These are phyloP conservation scores for Picathartes gymnocephalus DNA, from an alignment of 2,113 vertebrate genomes.

Conservation along the genomic window DNA sequence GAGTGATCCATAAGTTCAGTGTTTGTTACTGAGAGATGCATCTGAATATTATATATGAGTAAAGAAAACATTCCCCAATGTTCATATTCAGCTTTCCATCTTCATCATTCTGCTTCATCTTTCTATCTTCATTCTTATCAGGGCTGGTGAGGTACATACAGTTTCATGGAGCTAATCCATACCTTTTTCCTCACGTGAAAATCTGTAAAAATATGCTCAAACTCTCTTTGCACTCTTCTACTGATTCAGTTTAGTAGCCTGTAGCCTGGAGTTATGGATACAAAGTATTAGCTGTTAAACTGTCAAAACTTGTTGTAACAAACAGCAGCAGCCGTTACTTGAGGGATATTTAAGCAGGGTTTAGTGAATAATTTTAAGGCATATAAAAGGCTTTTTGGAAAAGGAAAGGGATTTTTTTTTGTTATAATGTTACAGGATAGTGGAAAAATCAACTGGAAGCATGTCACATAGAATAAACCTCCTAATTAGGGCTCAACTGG, in stretches of 20 bases:
- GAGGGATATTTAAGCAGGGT: neutral
- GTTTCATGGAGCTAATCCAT: neutral
- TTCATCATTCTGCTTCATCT: neutral
- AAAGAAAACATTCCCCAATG: too few species aligned
- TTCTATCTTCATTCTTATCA: neutral
- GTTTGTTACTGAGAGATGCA: too few species aligned
- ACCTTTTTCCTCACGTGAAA: neutral
- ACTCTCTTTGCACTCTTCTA: neutral
- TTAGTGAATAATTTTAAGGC: neutral
- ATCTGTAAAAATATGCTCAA: neutral
- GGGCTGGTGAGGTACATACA: neutral
- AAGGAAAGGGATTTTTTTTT: neutral
- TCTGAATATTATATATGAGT: too few species aligned
- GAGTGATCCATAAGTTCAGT: too few species aligned
- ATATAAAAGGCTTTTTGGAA: neutral
- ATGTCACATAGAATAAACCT: neutral
- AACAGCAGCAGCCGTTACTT: neutral
- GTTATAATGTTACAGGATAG: neutral
- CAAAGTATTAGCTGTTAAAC: slow-evolving; percentile 5
- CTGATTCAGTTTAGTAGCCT: neutral
- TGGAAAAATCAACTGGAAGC: slow-evolving; percentile 3
- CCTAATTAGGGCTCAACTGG: neutral
- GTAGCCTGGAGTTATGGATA: neutral
- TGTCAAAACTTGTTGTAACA: neutral
- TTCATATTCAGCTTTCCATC: too few species aligned